Base-by-base conservation (phyloP, 2,113 vertebrate species). In the Melanerpes aurifrons region DNA sequence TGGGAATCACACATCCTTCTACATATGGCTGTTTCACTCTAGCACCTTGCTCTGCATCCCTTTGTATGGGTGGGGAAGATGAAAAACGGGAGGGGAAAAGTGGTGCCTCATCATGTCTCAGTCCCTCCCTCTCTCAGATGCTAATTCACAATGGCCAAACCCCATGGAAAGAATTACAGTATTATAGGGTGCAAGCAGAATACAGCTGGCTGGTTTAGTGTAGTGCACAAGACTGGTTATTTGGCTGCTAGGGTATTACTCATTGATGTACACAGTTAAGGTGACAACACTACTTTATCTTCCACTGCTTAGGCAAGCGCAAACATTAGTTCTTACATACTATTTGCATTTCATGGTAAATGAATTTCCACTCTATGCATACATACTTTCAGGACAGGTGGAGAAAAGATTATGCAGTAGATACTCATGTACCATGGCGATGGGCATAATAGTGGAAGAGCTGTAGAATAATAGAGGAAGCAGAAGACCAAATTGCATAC, bases 261-360 rank as follows among this genome's bases (percentile, higher is more conserved):
- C 2, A 2, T n/a, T 73, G 57, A 31, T 86, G 58, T 1, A 1
- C 22, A 62, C 24, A 37, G 29, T 48, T 62, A 82, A 20, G 35
- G 32, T 73, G 63, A 80, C 45, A 82, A 16, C 15, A 29, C 11
- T n/a, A 5, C 54, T 86, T 78, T 26, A 43, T 53, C 37, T 83
- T 83, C 57, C 17, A 71, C n/a, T 43, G 79, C 58, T 91, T 76
- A 89, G 47, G 79, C 80, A 87, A 94, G 73, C 40, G 68, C 3
- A 11, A 74, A 66, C 45, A 48, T 72, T 75, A 83, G 77, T 81
- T 91, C 73, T 45, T 92, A 62, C 79, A 78, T 76, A 89, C 25
- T 81, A 76, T 61, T 91, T 92, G 85, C 76, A 83, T 86, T 94
- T 93, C 72, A 91, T 5, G 50, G 72, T 28, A 77, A 89, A 93